Percentiles rank a stretch among this genome's conserved stretches.
phyloP scores from a whole-genome alignment of 1,140 invertebrate species.

The Heliconius melpomene region DNA sequence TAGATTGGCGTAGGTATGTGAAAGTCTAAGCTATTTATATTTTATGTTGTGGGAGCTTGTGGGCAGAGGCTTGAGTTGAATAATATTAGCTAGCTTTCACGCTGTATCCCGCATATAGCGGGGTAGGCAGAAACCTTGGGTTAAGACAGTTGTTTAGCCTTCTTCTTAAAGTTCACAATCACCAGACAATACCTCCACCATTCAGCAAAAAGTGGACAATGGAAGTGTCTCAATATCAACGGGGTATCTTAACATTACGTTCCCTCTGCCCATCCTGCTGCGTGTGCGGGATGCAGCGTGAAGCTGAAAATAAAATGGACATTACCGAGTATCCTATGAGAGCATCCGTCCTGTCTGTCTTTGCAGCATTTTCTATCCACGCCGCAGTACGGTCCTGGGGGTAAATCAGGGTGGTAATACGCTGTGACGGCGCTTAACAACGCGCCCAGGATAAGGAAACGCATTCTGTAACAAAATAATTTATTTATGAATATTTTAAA shows the following conservation, averaged over 20 bases:
- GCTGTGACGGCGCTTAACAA: constrained; percentile 43
- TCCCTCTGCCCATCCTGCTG: background rate
- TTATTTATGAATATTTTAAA: background rate
- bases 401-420: constrained; percentile 58
- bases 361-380: constrained; percentile 51
- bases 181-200: background rate
- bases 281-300: too few species aligned
- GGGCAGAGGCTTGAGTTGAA: too few species aligned
- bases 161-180: too few species aligned
- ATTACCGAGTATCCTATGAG: constrained; percentile 65
- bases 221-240: background rate
- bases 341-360: constrained; percentile 58
- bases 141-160: too few species aligned
- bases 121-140: too few species aligned
- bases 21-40: background rate
- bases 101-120: too few species aligned
- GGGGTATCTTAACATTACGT: background rate
- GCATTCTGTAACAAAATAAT: constrained; percentile 49
- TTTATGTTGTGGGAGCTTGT: background rate
- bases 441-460: constrained; percentile 42
- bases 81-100: too few species aligned
- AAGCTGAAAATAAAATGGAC: background rate
- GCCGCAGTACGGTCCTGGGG: constrained; percentile 64
- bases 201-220: background rate
- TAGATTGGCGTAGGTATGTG: background rate